Evolutionary conservation across 2,797 vertebrate genomes (phyloP).

Genomic region (Eutrigla gurnardus): DNA sequence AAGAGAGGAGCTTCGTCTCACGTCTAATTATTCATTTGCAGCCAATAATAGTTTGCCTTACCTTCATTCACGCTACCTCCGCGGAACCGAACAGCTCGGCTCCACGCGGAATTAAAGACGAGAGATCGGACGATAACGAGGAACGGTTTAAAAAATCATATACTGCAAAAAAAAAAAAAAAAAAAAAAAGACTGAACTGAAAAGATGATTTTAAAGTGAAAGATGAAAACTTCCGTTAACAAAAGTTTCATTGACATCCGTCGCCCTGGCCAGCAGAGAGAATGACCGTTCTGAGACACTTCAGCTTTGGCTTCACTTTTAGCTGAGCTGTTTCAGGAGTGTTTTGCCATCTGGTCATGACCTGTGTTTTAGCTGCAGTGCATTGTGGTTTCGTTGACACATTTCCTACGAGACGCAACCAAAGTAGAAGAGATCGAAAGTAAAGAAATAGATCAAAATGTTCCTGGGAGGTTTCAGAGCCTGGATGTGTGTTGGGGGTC

Average conservation of each 20-base stretch:
- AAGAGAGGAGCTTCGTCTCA: not conserved
- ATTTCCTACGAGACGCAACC: not conserved
- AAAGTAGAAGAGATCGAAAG: not conserved
- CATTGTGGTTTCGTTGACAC: not conserved
- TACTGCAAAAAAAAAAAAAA: not conserved
- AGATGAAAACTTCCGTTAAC: not conserved
- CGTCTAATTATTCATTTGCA: not conserved
- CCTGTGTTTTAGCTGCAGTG: not conserved
- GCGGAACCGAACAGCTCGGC: not conserved
- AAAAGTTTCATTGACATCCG: too few relatives aligned
- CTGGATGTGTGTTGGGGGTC: not conserved
- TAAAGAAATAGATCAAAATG: not conserved
- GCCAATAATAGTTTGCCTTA: not conserved
- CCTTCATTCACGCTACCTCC: not conserved
- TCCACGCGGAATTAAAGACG: not conserved
- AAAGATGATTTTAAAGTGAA: too few relatives aligned
- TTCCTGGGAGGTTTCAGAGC: conserved; percentile 1
- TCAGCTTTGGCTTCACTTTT: too few relatives aligned
- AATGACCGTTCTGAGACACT: too few relatives aligned
- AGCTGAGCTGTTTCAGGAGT: too few relatives aligned
- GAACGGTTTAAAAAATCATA: not conserved
- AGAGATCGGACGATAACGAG: not conserved
- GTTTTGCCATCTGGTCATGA: not conserved
- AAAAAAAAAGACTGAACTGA: not conserved
- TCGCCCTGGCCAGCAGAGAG: too few relatives aligned